A percentile compares a stretch with the other conserved stretches of the same genome.
Evolutionary conservation across 1,140 invertebrate species (phyloP).

Genomic region (Trypoxylus dichotomus): DNA sequence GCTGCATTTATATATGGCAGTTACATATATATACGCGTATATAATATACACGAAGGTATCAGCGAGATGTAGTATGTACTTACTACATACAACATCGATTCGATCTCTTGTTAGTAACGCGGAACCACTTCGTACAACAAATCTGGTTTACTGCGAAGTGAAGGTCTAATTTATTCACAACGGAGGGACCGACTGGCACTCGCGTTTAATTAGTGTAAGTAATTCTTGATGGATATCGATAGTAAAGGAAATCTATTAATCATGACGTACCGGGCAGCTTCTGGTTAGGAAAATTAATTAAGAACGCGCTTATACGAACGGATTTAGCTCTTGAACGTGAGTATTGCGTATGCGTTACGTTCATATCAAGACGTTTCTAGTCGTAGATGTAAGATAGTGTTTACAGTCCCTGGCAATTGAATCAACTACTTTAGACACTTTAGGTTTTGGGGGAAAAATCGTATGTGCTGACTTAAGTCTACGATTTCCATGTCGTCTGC

Average conservation of each 20-base stretch:
- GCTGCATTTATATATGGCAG: not conserved
- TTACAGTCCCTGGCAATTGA: too few relatives aligned
- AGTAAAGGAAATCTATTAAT: conserved; percentile 20
- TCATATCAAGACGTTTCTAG: too few relatives aligned
- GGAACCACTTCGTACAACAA: not conserved
- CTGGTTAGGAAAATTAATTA: conserved; percentile 20
- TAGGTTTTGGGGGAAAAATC: too few relatives aligned
- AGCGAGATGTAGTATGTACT: too few relatives aligned
- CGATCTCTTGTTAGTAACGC: conserved; percentile 8
- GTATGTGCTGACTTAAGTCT: too few relatives aligned
- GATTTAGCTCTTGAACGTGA: not conserved
- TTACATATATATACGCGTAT: not conserved
- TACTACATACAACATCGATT: not conserved
- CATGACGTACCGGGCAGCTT: not conserved
- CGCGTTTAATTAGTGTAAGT: conserved; percentile 23
- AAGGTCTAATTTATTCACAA: conserved; percentile 17
- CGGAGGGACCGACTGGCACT: conserved; percentile 2
- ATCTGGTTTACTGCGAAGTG: not conserved
- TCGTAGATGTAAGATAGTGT: too few relatives aligned
- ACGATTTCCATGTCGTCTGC: too few relatives aligned
- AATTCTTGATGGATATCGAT: conserved; percentile 20
- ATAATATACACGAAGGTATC: not conserved
- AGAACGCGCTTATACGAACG: not conserved
- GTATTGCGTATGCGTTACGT: too few relatives aligned
- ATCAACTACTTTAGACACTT: too few relatives aligned